Evolutionary conservation across 2,113 vertebrate genomes (phyloP).

Genomic region (Nannobrachium achirus): DNA sequence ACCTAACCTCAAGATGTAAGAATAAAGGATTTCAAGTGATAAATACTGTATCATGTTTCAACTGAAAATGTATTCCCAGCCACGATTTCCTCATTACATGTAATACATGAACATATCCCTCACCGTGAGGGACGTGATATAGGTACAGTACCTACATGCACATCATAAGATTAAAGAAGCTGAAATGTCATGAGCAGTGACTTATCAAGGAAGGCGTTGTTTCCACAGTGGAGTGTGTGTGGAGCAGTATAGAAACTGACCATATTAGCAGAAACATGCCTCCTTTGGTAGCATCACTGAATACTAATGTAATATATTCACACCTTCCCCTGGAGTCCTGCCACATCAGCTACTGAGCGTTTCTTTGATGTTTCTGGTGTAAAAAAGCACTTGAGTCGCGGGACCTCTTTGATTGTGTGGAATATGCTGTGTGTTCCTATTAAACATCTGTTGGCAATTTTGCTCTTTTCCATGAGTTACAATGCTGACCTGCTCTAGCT

Average conservation of each 20-base stretch:
- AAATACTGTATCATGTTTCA: no score
- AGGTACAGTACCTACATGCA: no score
- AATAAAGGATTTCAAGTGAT: not conserved
- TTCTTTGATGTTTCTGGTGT: conserved; percentile 73
- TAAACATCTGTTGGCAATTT: conserved; percentile 66
- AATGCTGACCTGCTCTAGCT: conserved; percentile 50
- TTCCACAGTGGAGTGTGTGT: conserved; percentile 23
- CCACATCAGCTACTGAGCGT: conserved; percentile 67
- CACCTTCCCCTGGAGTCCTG: conserved; percentile 59
- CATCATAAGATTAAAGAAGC: not conserved
- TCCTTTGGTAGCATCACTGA: conserved; percentile 46
- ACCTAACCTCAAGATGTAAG: not conserved
- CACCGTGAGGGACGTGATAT: no score
- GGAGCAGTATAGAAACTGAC: conserved; percentile 20
- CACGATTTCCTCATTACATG: no score
- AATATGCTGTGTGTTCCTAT: conserved; percentile 70
- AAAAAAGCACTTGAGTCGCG: conserved; percentile 63
- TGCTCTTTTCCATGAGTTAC: conserved; percentile 37
- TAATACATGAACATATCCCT: no score
- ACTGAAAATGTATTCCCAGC: no score
- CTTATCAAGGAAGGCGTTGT: conserved; percentile 22
- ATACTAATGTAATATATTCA: conserved; percentile 69
- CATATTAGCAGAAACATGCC: conserved; percentile 47
- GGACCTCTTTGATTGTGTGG: conserved; percentile 69
- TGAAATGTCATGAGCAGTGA: not conserved